Conservation (phyloP, 2,113 vertebrate species). For the Hippocampus zosterae region DNA sequence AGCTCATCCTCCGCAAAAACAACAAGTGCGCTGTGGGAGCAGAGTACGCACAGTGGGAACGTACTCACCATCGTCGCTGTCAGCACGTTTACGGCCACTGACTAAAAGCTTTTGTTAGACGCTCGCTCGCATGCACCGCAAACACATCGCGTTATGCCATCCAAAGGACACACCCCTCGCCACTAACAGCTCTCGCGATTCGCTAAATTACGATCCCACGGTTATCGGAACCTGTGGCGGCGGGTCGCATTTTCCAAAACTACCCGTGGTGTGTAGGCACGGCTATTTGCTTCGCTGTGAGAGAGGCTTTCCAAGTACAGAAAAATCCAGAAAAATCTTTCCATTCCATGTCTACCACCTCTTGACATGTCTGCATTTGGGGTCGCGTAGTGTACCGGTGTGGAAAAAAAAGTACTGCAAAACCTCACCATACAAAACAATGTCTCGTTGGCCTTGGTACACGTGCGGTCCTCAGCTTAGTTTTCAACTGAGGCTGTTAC, state of each 20-base stretch:
- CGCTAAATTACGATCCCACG: neutral
- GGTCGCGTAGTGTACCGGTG: too few species aligned
- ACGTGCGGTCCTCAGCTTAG: too few species aligned
- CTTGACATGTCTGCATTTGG: too few species aligned
- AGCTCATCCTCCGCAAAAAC: conserved; percentile 48
- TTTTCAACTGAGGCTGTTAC: too few species aligned
- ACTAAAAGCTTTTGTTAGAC: conserved; percentile 49
- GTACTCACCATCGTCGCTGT: conserved; percentile 55
- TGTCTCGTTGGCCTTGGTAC: neutral
- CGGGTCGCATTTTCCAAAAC: neutral
- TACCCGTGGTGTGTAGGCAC: neutral
- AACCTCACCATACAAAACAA: neutral
- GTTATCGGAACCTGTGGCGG: neutral
- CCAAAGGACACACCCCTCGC: conserved; percentile 34
- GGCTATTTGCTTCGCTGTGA: neutral
- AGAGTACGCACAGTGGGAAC: conserved; percentile 54
- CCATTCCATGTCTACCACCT: too few species aligned
- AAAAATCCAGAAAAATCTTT: neutral
- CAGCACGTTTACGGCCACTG: conserved; percentile 56
- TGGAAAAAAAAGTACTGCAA: neutral
- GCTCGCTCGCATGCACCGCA: conserved; percentile 35
- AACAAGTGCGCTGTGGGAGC: conserved; percentile 42
- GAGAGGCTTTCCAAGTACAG: neutral
- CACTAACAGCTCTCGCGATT: conserved; percentile 17
- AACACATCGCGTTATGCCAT: conserved; percentile 10